phyloP scores from a whole-genome alignment of 2,888 invertebrate genomes.

The Harpagoxenus sublaevis region DNA sequence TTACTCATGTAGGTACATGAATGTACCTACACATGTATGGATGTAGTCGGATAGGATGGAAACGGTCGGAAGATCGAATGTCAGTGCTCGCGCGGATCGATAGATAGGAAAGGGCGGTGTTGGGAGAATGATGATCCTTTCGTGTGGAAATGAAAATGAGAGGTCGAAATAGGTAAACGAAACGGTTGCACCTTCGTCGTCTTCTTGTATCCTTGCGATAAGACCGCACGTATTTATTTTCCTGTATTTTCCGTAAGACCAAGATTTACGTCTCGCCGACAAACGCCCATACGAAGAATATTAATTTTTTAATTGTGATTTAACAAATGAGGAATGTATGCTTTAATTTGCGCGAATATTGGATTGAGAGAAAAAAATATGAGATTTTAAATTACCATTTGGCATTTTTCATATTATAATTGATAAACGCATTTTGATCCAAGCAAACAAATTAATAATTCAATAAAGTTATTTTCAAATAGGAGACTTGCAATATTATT shows the following conservation, averaged over 20 bases:
- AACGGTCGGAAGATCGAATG: constrained; percentile 74
- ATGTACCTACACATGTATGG: constrained; percentile 37
- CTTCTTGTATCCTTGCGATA: neutral
- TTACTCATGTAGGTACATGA: constrained; percentile 77
- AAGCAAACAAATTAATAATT: neutral
- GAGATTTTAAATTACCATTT: neutral
- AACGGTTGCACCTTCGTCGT: neutral
- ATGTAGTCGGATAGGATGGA: constrained; percentile 53
- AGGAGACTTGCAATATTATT: neutral
- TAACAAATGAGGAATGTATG: neutral
- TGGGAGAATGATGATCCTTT: constrained; percentile 48
- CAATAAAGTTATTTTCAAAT: neutral
- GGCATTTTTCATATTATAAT: constrained; percentile 6
- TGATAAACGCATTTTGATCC: neutral
- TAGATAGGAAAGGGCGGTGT: constrained; percentile 36
- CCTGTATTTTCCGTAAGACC: neutral
- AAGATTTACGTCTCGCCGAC: neutral
- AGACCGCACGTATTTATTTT: neutral
- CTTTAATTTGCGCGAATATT: neutral
- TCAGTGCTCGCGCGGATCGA: constrained; percentile 66
- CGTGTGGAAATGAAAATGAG: constrained; percentile 45
- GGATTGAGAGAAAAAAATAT: neutral
- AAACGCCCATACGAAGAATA: neutral
- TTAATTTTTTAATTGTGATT: neutral
- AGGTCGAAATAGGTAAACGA: constrained; percentile 19